Percentiles rank a stretch among this genome's conserved stretches.
phyloP scores from a whole-genome alignment of 2,797 vertebrate genomes.

The Silurus lanzhouensis region DNA sequence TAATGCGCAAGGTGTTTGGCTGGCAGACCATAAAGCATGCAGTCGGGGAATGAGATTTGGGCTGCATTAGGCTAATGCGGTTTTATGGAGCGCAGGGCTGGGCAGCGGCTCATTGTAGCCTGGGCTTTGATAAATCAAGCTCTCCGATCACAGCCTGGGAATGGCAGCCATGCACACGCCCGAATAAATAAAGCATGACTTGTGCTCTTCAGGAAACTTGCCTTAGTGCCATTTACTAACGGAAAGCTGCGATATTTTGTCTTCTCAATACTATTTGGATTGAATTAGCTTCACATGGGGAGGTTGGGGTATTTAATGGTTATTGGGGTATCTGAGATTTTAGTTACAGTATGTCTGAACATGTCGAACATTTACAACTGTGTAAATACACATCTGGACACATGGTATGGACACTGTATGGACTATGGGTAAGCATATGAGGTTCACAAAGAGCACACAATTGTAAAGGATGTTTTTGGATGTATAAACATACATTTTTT shows the following conservation, averaged over 20 bases:
- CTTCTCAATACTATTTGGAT: conserved; percentile 41
- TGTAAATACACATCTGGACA: not conserved
- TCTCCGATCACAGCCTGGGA: conserved; percentile 59
- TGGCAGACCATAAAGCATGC: conserved; percentile 57
- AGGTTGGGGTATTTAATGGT: conserved; percentile 9
- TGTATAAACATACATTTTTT: too few relatives aligned
- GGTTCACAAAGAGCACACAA: too few relatives aligned
- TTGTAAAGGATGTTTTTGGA: too few relatives aligned
- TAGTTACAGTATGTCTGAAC: not conserved
- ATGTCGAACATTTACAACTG: not conserved
- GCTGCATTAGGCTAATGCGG: conserved; percentile 58
- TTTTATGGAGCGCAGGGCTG: conserved; percentile 48
- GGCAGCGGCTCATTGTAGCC: conserved; percentile 44
- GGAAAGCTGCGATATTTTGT: conserved; percentile 71
- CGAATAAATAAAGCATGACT: conserved; percentile 18
- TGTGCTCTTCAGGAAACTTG: conserved; percentile 59
- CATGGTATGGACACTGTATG: too few relatives aligned
- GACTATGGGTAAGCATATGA: too few relatives aligned
- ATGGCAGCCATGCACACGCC: conserved; percentile 22
- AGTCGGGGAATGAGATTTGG: conserved; percentile 57
- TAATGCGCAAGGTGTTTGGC: conserved; percentile 62
- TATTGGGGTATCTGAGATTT: not conserved
- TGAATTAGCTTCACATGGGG: conserved; percentile 1
- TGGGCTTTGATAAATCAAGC: conserved; percentile 55
- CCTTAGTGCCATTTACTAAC: conserved; percentile 59